Percentiles rank a stretch among this genome's conserved stretches.
phyloP scores from a whole-genome alignment of 2,113 vertebrate species.

The Tautogolabrus adspersus region DNA sequence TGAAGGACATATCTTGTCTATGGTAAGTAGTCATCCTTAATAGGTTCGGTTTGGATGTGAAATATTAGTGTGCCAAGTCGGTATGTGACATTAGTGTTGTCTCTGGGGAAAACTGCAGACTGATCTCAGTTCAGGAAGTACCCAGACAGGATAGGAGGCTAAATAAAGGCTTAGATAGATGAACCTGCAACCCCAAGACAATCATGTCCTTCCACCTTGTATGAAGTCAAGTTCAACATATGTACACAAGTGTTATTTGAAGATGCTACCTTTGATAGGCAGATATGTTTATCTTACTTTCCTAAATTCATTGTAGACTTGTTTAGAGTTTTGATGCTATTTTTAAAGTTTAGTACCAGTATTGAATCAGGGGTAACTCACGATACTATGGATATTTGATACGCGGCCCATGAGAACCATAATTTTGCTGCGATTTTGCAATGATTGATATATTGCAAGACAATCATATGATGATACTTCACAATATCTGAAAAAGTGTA shows the following conservation, averaged over 20 bases:
- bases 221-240: slow-evolving; percentile 55
- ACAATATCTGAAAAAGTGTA: no score
- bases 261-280: not conserved
- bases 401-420: no score
- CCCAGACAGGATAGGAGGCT: slow-evolving; percentile 79
- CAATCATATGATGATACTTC: no score
- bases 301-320: not conserved
- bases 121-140: slow-evolving; percentile 86
- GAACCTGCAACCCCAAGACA: slow-evolving; percentile 73
- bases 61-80: slow-evolving; percentile 91
- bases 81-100: slow-evolving; percentile 94
- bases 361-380: no score
- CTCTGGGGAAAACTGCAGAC: slow-evolving; percentile 90
- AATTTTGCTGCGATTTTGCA: no score
- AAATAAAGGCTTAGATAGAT: slow-evolving; percentile 86
- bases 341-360: no score
- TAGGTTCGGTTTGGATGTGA: slow-evolving; percentile 94
- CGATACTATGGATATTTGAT: no score
- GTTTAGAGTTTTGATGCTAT: not conserved
- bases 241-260: slow-evolving; percentile 7
- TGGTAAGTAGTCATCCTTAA: slow-evolving; percentile 96
- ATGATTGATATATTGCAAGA: no score
- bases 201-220: slow-evolving; percentile 64
- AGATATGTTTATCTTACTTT: not conserved
- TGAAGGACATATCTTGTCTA: slow-evolving; percentile 96